phyloP scores from a whole-genome alignment of 2,888 invertebrate genomes.

The Agriopis marginaria region DNA sequence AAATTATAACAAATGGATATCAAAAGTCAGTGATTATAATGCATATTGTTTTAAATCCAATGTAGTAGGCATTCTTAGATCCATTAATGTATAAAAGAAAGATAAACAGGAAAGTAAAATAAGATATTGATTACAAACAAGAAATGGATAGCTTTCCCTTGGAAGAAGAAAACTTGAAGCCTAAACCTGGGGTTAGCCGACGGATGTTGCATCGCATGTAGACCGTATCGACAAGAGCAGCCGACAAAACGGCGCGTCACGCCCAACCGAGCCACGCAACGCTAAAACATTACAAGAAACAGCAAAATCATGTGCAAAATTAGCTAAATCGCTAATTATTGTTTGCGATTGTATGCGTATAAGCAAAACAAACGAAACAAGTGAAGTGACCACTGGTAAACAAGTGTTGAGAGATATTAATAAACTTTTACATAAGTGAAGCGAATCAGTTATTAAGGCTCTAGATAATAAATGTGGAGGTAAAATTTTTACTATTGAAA shows the following conservation, averaged over 20 bases:
- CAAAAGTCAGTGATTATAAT: constrained; percentile 44
- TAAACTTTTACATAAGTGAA: constrained; percentile 49
- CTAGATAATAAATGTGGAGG: constrained; percentile 49
- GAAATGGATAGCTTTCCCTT: constrained; percentile 60
- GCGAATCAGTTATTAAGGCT: constrained; percentile 48
- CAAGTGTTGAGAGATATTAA: constrained; percentile 20
- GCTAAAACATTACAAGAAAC: constrained; percentile 64
- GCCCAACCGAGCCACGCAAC: constrained; percentile 77
- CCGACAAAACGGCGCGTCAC: constrained; percentile 81
- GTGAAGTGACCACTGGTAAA: constrained; percentile 5
- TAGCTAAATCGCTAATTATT: constrained; percentile 56
- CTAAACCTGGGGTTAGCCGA: constrained; percentile 72
- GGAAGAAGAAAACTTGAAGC: constrained; percentile 61
- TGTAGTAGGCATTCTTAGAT: constrained; percentile 26
- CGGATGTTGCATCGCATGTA: constrained; percentile 76
- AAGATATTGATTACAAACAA: constrained; percentile 50
- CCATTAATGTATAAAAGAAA: constrained; percentile 5
- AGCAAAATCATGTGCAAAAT: constrained; percentile 61
- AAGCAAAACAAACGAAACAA: constrained; percentile 31
- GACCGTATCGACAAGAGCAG: constrained; percentile 81
- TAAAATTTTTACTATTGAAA: constrained; percentile 39
- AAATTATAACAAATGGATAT: constrained; percentile 53
- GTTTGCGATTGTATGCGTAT: constrained; percentile 37
- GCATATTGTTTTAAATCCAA: constrained; percentile 35
- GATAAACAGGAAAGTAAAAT: constrained; percentile 32